Evolutionary conservation across 92 coral and sea anemone species (phyloP), one percentile per base, ranked within the genome.

Genomic region (Umimayanthus kanabou): DNA sequence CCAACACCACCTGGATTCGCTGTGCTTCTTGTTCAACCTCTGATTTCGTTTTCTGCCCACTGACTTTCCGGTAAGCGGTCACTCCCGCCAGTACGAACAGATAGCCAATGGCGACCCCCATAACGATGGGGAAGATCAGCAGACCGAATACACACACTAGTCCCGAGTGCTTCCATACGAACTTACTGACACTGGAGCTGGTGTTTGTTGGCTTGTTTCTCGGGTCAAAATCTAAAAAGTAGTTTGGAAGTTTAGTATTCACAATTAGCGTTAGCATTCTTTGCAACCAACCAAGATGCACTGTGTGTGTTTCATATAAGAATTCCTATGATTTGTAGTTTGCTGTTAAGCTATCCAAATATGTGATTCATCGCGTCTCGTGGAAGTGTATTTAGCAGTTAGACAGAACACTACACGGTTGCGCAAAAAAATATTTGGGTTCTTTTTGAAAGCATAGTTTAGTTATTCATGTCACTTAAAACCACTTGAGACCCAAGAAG

Each of bases 21-120:
- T 97, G 94, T 37, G 95, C 96, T 85, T 95, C 99, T 77, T 88
- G 92, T 18, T 87, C 90, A 23, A 88, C 88, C 66, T 89, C 89
- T 40, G 85, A 88, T 66, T 93, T 93, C 10, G 94, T 82, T 75
- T 85, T 88, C 78, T 91, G 79, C 14, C 93, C 93, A 15, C 90
- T 86, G 39, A 95, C 83, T 67, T 91, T 95, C 37, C 92, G 93
- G 94, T 94, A 97, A 3, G 98, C 89, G 30, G 96, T 91, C 69
- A 97, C 95, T 14, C 96, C 94, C 23, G 93, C 93, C 15, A 97
- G 85, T 8, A 97, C 83, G 66, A 92, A 73, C 26, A 93, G 73
- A 88, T 97, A 97, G n/a, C 99, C 99, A 4, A 97, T 39, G 0
- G 99, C 97, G n/a, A 97, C 18, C 73, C 99, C 99, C 76, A 97